Evolutionary conservation across 2,113 vertebrate species (phyloP).

Genomic region (Nibea coibor): DNA sequence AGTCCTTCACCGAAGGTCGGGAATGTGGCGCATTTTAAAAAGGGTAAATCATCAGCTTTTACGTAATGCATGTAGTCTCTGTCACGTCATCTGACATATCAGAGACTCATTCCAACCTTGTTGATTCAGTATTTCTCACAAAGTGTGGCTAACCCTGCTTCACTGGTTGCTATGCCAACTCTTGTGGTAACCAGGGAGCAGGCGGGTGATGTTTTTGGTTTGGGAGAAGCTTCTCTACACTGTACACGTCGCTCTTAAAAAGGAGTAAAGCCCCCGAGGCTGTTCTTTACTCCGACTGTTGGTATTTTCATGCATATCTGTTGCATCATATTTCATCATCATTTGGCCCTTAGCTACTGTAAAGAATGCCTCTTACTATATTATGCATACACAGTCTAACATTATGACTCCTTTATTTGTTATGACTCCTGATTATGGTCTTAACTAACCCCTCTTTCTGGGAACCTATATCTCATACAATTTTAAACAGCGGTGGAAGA

Average conservation of each 20-base stretch:
- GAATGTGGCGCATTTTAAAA: background rate
- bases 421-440: background rate
- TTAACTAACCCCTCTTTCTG: background rate
- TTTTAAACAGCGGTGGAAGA: background rate
- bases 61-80: conserved; percentile 3
- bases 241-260: background rate
- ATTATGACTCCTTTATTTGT: background rate
- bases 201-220: conserved; percentile 37
- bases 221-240: background rate
- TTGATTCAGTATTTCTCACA: conserved; percentile 36
- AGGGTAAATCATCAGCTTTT: conserved; percentile 16
- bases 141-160: conserved; percentile 43
- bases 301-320: background rate
- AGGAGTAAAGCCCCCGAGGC: background rate
- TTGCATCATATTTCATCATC: conserved; percentile 35
- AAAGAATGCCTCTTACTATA: background rate
- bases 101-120: conserved; percentile 26
- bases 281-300: background rate
- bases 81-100: background rate
- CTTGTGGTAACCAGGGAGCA: conserved; percentile 54
- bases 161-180: conserved; percentile 66
- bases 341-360: background rate
- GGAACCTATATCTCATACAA: background rate
- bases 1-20: too few species aligned
- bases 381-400: background rate